These are phyloP conservation scores for Euwallacea fornicatus DNA, from an alignment of 1,140 invertebrate genomes.

Conservation along the genomic window DNA sequence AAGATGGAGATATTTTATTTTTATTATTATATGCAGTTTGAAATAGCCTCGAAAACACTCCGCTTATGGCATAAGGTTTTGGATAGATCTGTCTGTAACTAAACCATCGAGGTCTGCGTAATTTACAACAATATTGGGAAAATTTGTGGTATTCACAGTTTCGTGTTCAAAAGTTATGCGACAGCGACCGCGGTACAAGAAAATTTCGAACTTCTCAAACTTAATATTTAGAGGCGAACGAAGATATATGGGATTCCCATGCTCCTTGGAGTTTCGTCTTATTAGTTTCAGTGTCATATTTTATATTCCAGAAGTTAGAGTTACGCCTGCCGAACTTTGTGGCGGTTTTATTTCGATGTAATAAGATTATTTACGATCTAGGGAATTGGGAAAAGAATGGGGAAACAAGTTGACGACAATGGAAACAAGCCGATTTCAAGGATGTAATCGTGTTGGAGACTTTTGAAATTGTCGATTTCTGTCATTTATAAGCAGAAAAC, in stretches of 20 bases:
- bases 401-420: no score
- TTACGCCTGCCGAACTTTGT: conserved; percentile 30
- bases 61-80: background rate
- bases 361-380: conserved; percentile 25
- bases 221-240: conserved; percentile 28
- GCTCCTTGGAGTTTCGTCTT: conserved; percentile 29
- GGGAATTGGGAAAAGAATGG: background rate
- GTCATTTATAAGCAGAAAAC: conserved; percentile 2
- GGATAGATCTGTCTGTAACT: background rate
- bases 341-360: conserved; percentile 27
- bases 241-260: conserved; percentile 31
- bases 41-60: background rate
- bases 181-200: conserved; percentile 27
- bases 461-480: no score
- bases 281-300: conserved; percentile 37
- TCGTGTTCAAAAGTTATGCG: conserved; percentile 18
- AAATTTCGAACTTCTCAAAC: conserved; percentile 31
- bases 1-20: background rate
- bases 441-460: no score
- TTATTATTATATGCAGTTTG: background rate
- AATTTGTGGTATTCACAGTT: conserved; percentile 17
- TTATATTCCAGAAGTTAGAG: conserved; percentile 34
- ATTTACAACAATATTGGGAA: background rate
- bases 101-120: background rate
- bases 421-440: no score